Evolutionary conservation across 2,797 vertebrate species (phyloP).

Genomic region (Merluccius polli): DNA sequence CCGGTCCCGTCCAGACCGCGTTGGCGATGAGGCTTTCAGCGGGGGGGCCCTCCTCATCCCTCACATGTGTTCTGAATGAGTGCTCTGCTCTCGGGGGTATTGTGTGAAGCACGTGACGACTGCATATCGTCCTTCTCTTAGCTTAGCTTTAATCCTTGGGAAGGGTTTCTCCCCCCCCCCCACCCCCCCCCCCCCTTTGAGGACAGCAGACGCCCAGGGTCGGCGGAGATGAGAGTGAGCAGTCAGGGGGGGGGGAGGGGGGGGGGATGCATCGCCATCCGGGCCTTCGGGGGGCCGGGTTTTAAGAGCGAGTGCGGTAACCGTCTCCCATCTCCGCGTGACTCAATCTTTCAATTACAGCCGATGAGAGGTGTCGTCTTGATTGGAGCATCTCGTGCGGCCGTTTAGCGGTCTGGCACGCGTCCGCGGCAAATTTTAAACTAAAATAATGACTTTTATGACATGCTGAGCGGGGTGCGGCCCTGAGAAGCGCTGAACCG

Average conservation of each 20-base stretch:
- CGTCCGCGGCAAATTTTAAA: conserved; percentile 25
- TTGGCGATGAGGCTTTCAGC: background rate
- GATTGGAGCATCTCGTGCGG: conserved; percentile 50
- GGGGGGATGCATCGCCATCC: too few species aligned
- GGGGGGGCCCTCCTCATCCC: background rate
- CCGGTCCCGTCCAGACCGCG: background rate
- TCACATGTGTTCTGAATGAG: background rate
- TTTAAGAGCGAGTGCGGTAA: background rate
- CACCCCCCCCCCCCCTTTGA: too few species aligned
- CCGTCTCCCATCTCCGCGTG: background rate
- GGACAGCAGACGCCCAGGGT: too few species aligned
- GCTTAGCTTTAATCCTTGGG: too few species aligned
- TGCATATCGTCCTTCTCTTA: too few species aligned
- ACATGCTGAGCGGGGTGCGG: conserved; percentile 31
- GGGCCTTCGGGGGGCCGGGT: too few species aligned
- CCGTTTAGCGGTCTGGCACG: conserved; percentile 45
- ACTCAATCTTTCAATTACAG: conserved; percentile 13
- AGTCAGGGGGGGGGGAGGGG: too few species aligned
- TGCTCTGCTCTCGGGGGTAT: too few species aligned
- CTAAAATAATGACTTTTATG: conserved; percentile 26
- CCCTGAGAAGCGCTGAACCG: background rate
- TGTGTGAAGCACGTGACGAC: too few species aligned
- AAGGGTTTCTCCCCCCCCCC: too few species aligned
- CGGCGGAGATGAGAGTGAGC: too few species aligned
- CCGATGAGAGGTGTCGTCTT: conserved; percentile 38